These are phyloP conservation scores for Sebastes schlegelii DNA, from an alignment of 2,113 vertebrate genomes.

Conservation along the genomic window DNA sequence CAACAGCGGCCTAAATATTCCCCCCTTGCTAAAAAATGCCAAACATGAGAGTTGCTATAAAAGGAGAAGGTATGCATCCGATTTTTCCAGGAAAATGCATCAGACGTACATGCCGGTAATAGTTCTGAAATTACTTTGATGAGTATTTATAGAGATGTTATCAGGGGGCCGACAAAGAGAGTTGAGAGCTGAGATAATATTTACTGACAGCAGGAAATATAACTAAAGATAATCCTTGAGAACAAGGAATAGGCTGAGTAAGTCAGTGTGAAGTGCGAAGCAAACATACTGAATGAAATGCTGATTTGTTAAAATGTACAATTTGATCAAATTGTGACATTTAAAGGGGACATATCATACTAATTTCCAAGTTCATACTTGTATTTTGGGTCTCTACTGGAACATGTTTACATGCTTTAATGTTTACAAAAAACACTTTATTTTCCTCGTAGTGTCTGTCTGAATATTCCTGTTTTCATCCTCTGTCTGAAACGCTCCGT, in stretches of 20 bases:
- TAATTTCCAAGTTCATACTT: no score
- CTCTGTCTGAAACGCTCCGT: no score
- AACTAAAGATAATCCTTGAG: slow-evolving; percentile 26
- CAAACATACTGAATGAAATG: slow-evolving; percentile 3
- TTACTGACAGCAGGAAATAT: slow-evolving; percentile 39
- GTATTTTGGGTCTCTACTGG: no score
- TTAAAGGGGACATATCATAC: no score
- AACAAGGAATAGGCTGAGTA: background rate
- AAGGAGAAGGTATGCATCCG: slow-evolving; percentile 70
- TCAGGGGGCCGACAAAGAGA: slow-evolving; percentile 26
- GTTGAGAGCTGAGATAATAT: slow-evolving; percentile 38
- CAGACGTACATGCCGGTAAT: slow-evolving; percentile 37
- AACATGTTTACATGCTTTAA: no score
- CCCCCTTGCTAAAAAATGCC: slow-evolving; percentile 45
- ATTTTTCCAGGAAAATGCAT: slow-evolving; percentile 52
- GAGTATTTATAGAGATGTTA: slow-evolving; percentile 47
- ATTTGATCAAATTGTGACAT: background rate
- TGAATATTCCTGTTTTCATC: no score
- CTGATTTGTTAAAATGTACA: background rate
- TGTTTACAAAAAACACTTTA: no score
- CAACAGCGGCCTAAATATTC: slow-evolving; percentile 56
- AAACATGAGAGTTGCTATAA: slow-evolving; percentile 65
- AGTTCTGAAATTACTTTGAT: slow-evolving; percentile 55
- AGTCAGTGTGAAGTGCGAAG: slow-evolving; percentile 1
- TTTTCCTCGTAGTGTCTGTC: no score